Evolutionary conservation across 2,797 vertebrate species (phyloP).

Genomic region (Pampus argenteus): DNA sequence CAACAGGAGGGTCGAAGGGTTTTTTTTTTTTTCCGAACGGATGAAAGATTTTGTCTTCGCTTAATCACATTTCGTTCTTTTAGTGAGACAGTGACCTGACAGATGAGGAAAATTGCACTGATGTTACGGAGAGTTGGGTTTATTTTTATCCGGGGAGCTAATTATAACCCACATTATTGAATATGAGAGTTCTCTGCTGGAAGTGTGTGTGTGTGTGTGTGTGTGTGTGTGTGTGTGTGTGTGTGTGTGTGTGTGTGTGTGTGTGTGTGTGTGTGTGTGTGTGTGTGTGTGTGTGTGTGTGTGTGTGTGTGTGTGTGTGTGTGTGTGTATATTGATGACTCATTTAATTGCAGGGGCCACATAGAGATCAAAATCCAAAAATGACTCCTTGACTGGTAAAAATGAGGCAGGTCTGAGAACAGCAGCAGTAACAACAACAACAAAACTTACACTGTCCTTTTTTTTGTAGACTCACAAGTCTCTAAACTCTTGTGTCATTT

Average conservation of each 20-base stretch:
- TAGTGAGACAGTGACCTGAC: constrained; percentile 12
- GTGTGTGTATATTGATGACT: constrained; percentile 41
- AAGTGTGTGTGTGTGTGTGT: constrained; percentile 7
- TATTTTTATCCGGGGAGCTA: constrained; percentile 57
- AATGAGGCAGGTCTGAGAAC: constrained; percentile 9
- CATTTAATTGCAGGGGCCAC: constrained; percentile 29
- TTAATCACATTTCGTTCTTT: constrained; percentile 29
- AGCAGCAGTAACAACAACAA: constrained; percentile 25
- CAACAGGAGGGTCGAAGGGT: constrained; percentile 61
- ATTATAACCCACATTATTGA: constrained; percentile 56
- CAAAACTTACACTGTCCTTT: too few species aligned
- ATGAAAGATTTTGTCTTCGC: constrained; percentile 8
- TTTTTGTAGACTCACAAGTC: too few species aligned
- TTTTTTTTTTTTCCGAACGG: not conserved
- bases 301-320: constrained; percentile 11
- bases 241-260: constrained; percentile 16
- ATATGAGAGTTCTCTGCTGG: constrained; percentile 25
- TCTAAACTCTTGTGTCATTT: not conserved
- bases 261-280: constrained; percentile 8
- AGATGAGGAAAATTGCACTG: not conserved
- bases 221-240: constrained; percentile 14
- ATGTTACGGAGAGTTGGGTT: not conserved
- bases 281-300: constrained; percentile 11
- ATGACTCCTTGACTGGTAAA: constrained; percentile 21
- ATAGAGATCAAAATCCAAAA: constrained; percentile 37